These are phyloP conservation scores for Hafferia zeledoni DNA, from an alignment of 2,797 vertebrate genomes.

Conservation along the genomic window DNA sequence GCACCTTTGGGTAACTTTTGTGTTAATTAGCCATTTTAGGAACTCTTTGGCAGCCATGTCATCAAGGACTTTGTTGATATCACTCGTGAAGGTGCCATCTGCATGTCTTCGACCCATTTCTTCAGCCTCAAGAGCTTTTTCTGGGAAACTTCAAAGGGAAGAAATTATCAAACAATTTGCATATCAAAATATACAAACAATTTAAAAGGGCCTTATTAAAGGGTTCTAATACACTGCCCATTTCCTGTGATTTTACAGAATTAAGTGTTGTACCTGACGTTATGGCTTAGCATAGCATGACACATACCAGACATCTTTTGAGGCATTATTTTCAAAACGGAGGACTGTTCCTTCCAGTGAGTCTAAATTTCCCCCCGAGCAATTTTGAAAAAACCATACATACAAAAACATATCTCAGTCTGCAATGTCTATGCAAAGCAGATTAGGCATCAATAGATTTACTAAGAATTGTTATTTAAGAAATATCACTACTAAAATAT, in stretches of 20 bases:
- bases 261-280: not conserved
- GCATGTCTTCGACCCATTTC: conserved; percentile 86
- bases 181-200: not conserved
- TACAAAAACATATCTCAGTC: not conserved
- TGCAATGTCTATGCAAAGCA: not conserved
- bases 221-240: not conserved
- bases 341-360: not conserved
- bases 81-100: conserved; percentile 95
- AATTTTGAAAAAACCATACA: not conserved
- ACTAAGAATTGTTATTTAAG: not conserved
- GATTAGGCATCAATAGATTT: not conserved
- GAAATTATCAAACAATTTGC: not conserved
- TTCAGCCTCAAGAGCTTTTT: conserved; percentile 70
- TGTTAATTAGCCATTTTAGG: conserved; percentile 94
- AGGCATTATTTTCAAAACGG: not conserved
- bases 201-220: not conserved
- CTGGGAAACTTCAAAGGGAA: conserved; percentile 80
- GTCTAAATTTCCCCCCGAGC: not conserved
- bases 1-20: conserved; percentile 84
- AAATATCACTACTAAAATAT: not conserved
- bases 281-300: accelerated
- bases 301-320: not conserved
- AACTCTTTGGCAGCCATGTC: conserved; percentile 93
- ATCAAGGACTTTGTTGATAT: conserved; percentile 93
- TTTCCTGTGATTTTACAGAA: not conserved